phyloP scores from a whole-genome alignment of 2,888 invertebrate genomes.

The Drosophila pullipes region DNA sequence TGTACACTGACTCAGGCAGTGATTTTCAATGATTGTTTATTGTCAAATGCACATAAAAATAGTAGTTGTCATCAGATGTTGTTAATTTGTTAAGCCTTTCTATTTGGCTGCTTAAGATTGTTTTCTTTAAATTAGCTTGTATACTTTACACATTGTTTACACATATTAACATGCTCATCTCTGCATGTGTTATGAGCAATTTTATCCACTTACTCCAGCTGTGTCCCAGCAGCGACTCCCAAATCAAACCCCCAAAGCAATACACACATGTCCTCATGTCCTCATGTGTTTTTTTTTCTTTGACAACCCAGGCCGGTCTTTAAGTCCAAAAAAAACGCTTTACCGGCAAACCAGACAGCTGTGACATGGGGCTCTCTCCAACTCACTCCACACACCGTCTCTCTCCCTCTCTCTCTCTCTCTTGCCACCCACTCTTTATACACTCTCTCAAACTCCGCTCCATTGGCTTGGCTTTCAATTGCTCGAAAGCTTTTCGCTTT shows the following conservation, averaged over 20 bases:
- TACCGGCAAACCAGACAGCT: slow-evolving; percentile 71
- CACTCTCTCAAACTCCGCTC: neutral
- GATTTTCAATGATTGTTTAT: neutral
- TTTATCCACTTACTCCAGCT: slow-evolving; percentile 14
- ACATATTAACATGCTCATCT: slow-evolving; percentile 28
- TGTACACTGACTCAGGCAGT: neutral
- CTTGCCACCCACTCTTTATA: neutral
- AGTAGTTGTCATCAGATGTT: neutral
- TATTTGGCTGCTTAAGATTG: neutral
- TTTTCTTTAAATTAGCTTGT: neutral
- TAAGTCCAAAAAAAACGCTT: slow-evolving; percentile 43
- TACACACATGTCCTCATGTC: slow-evolving; percentile 8
- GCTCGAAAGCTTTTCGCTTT: slow-evolving; percentile 27
- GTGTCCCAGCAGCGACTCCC: slow-evolving; percentile 1
- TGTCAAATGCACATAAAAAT: neutral
- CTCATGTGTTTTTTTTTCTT: slow-evolving; percentile 10
- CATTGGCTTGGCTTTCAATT: slow-evolving; percentile 24
- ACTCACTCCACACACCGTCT: neutral
- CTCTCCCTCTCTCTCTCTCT: slow-evolving; percentile 12
- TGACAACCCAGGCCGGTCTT: slow-evolving; percentile 44
- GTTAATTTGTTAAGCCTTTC: neutral
- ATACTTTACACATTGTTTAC: neutral
- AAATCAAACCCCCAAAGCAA: slow-evolving; percentile 41
- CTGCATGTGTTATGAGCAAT: slow-evolving; percentile 16
- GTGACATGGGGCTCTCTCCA: slow-evolving; percentile 37